Conservation (phyloP, 2,113 vertebrate species). For the Gymnogyps californianus region DNA sequence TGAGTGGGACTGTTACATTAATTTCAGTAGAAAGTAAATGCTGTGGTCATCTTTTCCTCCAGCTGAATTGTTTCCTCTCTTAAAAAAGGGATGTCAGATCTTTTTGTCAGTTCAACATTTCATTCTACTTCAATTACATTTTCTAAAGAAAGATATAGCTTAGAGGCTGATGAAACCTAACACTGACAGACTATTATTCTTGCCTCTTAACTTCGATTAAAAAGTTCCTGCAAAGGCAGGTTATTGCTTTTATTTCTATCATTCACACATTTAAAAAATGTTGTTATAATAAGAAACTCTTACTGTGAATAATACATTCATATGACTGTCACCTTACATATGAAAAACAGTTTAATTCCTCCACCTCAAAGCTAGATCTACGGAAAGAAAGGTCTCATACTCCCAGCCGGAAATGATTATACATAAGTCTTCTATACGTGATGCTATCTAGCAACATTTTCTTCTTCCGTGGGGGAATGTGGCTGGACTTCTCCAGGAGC, state of each 20-base stretch:
- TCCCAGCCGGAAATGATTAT: background rate
- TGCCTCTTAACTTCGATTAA: background rate
- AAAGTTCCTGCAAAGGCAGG: background rate
- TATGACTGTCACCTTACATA: background rate
- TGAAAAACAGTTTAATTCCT: background rate
- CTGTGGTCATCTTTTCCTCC: background rate
- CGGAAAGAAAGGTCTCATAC: background rate
- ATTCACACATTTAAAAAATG: background rate
- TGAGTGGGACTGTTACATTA: background rate
- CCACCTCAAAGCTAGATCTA: background rate
- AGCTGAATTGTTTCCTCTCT: background rate
- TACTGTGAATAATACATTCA: background rate
- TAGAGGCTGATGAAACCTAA: background rate
- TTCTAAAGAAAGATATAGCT: background rate
- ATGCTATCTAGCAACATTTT: background rate
- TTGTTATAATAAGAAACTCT: background rate
- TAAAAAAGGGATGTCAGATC: background rate
- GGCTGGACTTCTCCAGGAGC: background rate
- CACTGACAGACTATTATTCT: background rate
- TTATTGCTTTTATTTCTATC: background rate
- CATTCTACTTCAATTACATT: background rate
- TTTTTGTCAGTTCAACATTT: background rate
- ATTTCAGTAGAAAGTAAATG: background rate
- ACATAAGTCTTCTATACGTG: rapidly evolving
- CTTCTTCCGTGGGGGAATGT: background rate